These are phyloP conservation scores for Epinephelus moara DNA, from an alignment of 2,113 vertebrate genomes.

Conservation along the genomic window DNA sequence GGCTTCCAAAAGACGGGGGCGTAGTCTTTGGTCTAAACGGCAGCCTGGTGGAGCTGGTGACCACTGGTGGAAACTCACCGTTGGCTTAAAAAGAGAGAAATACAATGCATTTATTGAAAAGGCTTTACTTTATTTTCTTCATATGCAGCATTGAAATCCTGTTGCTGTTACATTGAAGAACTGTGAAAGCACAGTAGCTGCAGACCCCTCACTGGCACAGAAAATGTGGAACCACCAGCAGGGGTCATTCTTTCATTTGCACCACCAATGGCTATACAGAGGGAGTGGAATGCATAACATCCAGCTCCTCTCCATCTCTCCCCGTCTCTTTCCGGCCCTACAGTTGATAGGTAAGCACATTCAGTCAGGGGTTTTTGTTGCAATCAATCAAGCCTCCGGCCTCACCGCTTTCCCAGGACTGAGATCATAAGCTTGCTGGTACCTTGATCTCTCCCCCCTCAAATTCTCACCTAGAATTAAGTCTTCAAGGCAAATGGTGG, in stretches of 20 bases:
- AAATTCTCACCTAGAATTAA: slow-evolving; percentile 52
- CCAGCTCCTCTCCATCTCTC: slow-evolving; percentile 20
- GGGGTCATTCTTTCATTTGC: slow-evolving; percentile 73
- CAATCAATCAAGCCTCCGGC: slow-evolving; percentile 54
- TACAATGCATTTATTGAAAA: slow-evolving; percentile 41
- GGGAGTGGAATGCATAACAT: slow-evolving; percentile 29
- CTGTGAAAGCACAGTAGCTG: background rate
- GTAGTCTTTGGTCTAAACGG: slow-evolving; percentile 51
- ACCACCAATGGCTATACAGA: slow-evolving; percentile 24
- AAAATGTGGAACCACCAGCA: slow-evolving; percentile 62
- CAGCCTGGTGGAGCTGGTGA: slow-evolving; percentile 53
- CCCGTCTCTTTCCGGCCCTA: background rate
- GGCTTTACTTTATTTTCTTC: background rate
- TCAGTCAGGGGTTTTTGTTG: slow-evolving; percentile 45
- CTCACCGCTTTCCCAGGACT: slow-evolving; percentile 37
- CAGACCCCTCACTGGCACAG: slow-evolving; percentile 44
- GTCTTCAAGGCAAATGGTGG: slow-evolving; percentile 42
- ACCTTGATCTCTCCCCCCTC: slow-evolving; percentile 60
- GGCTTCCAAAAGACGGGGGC: slow-evolving; percentile 47
- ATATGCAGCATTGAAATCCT: slow-evolving; percentile 7
- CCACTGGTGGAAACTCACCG: slow-evolving; percentile 84
- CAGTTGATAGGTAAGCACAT: slow-evolving; percentile 46
- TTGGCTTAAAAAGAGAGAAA: slow-evolving; percentile 80
- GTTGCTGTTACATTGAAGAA: slow-evolving; percentile 22
- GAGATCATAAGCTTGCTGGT: slow-evolving; percentile 57